Base-by-base conservation (phyloP, 1,140 invertebrate species). In the Apolygus lucorum region DNA sequence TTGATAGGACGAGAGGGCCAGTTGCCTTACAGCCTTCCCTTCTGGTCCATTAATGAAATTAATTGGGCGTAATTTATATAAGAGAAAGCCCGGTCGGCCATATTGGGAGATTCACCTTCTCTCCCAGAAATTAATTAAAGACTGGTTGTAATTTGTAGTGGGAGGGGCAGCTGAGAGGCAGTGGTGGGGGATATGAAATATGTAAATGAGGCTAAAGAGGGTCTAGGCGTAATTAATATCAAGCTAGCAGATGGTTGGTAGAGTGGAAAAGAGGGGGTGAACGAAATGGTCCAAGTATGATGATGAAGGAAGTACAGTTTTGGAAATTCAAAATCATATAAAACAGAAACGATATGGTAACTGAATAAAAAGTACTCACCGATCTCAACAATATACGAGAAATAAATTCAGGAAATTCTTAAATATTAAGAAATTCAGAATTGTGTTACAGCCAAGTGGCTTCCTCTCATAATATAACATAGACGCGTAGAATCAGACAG, bases 21-120 rank as follows among this genome's bases (percentile, higher is more conserved):
- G 11, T 59, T 11, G 54, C 54, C 54, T 59, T 59, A 59, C 54
- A 59, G 54, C 54, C 22, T 59, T 59, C 64, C 29, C 64, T 34
- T 66, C 29, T 66, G 64, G 64, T 66, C 64, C 64, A 66, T 66
- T 66, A 66, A 66, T 66, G 64, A 66, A 66, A 66, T 66, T 66
- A 66, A 66, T 66, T 66, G 64, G 29, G 64, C 64, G 64, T 66
- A 66, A 66, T 66, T 66, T 66, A 66, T 66, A 66, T 66, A 66
- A 66, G 64, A 66, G 64, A 34, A n/a, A 29, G 64, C 27, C 27
- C 26, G 54, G 27, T 66, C 64, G 64, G 29, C 64, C 64, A 66
- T 66, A 34, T 66, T 66, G 64, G 64, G 64, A 34, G 64, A 28
- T 66, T 59, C 54, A n/a, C n/a, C 62, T 29, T 28, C 64, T 66